Evolutionary conservation across 2,113 vertebrate species (phyloP).

Genomic region (Phalacrocorax pelagicus): DNA sequence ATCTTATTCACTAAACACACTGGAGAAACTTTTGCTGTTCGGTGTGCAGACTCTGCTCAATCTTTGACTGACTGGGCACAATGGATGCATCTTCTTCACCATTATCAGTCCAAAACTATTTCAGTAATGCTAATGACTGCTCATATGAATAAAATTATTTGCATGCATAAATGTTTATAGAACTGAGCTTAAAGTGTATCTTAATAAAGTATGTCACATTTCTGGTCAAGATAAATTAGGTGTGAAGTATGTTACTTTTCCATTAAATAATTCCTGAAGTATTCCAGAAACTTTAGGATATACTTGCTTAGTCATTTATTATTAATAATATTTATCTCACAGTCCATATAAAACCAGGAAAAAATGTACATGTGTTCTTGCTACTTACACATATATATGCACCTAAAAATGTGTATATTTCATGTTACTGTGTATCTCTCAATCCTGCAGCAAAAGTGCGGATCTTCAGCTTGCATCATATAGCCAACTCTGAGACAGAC

Average conservation of each 20-base stretch:
- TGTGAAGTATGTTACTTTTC: not conserved
- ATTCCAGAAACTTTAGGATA: not conserved
- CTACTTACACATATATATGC: not conserved
- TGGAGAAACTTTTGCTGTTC: not conserved
- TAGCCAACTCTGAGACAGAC: not conserved
- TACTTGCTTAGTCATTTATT: not conserved
- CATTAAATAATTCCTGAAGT: not conserved
- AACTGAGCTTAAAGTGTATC: not conserved
- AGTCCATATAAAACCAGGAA: not conserved
- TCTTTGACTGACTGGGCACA: not conserved
- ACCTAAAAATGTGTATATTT: not conserved
- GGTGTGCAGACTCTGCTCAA: not conserved
- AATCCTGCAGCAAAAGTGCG: not conserved
- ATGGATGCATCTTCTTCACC: not conserved
- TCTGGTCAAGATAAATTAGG: not conserved
- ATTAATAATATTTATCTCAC: not conserved
- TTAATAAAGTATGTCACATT: not conserved
- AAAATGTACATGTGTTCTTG: not conserved
- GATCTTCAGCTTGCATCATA: not conserved
- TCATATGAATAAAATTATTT: not conserved
- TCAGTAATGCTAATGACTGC: not conserved
- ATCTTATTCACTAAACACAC: not conserved
- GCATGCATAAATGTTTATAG: not conserved
- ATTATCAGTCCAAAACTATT: not conserved
- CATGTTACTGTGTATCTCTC: not conserved